A percentile compares a stretch with the other conserved stretches of the same genome.
Evolutionary conservation across 64 coral and sea anemone species (phyloP).

Genomic region (Montipora efflorescens): DNA sequence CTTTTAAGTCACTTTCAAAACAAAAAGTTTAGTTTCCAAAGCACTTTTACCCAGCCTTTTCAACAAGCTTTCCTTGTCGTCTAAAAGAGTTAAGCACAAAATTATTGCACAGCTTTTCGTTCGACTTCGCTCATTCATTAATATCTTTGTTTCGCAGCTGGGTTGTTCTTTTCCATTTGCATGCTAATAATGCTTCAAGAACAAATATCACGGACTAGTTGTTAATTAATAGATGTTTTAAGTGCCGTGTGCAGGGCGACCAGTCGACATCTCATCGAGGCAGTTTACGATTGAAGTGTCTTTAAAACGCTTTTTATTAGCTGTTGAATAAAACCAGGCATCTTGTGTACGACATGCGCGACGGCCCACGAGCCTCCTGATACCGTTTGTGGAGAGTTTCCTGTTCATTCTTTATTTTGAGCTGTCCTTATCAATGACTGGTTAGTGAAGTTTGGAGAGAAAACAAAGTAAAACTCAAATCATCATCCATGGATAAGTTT

Average conservation of each 20-base stretch:
- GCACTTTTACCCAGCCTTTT: background rate
- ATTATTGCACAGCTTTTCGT: background rate
- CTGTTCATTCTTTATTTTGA: background rate
- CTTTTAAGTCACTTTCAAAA: background rate
- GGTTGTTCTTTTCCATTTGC: conserved; percentile 41
- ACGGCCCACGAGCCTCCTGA: background rate
- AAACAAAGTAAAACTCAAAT: background rate
- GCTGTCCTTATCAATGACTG: background rate
- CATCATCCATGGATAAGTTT: background rate
- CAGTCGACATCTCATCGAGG: conserved; percentile 47
- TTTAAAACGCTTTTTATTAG: conserved; percentile 25
- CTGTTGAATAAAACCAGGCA: conserved; percentile 24
- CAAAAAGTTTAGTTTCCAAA: background rate
- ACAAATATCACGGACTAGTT: conserved; percentile 55
- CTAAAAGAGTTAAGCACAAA: background rate
- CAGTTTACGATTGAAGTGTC: conserved; percentile 41
- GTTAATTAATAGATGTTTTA: conserved; percentile 62
- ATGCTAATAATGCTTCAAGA: conserved; percentile 48
- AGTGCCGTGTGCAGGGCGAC: conserved; percentile 46
- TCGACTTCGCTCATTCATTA: background rate
- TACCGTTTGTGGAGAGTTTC: background rate
- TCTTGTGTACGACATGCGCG: background rate
- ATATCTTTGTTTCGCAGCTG: conserved; percentile 21
- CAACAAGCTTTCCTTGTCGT: background rate
- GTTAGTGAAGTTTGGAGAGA: background rate